Base-by-base conservation (phyloP, 2,888 invertebrate species). In the Yponomeuta plumbellus region DNA sequence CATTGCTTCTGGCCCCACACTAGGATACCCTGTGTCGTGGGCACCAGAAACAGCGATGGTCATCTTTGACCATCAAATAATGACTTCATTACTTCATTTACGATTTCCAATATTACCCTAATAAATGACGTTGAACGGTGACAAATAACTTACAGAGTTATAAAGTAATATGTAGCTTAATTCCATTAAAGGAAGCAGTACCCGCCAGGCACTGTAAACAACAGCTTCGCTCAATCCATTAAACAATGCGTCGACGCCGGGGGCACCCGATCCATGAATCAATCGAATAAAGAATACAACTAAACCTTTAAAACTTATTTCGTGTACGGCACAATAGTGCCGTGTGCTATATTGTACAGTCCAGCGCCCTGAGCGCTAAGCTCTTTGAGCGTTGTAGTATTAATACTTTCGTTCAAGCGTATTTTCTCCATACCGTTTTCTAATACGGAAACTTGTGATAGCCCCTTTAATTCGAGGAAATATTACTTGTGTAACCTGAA, bases 151-250 rank as follows among this genome's bases (percentile, higher is more conserved):
- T 63, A 71, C 69, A 70, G 69, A 68, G 67, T 69, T 68, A 67
- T 70, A 68, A 71, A 69, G 68, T 71, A 74, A 73, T 73, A 75
- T 76, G 75, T 73, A 75, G 73, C 77, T 78, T 79, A 79, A 81
- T 81, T 79, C 76, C 76, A 79, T 80, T 79, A 79, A 72, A 70
- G 68, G 68, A 71, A 70, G 70, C 69, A 69, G 69, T 70, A 68
- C 68, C 70, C 72, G 72, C 70, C 68, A 72, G 74, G 77, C 77
- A 81, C 79, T 80, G 80, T 78, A 72, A 75, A 71, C 72, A 74
- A 39, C 11, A 59, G 56, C 58, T 59, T 39, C 10, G 74, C 75
- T 76, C 75, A 79, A 75, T 76, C 76, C 74, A 76, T 79, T 76
- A 78, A 75, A 77, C 75, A 79, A 76, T 76, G 73, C 71, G 70